Conservation (phyloP, 2,888 invertebrate species). For the Melikaiella ostensackeni region DNA sequence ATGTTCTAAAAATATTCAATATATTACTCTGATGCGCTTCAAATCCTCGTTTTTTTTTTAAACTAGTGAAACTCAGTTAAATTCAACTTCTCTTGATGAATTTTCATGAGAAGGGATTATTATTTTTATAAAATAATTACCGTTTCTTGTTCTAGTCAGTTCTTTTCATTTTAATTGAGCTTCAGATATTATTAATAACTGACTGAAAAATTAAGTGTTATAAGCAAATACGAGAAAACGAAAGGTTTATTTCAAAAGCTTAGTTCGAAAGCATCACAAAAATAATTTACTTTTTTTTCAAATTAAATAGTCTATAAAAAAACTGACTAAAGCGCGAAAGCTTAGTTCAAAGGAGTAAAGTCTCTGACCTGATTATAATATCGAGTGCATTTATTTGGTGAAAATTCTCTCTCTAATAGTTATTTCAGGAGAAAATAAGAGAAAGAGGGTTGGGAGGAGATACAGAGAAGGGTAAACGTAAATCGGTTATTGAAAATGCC, state of each 20-base stretch:
- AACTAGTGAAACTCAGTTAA: too few relatives aligned
- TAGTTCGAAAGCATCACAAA: background rate
- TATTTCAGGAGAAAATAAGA: background rate
- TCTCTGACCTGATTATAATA: background rate
- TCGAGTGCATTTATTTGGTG: background rate
- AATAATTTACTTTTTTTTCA: background rate
- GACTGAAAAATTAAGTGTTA: background rate
- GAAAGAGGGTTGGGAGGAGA: background rate
- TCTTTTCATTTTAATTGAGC: background rate
- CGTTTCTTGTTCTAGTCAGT: background rate
- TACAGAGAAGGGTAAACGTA: conserved; percentile 14
- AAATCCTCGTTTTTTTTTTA: too few relatives aligned
- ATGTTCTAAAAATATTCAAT: too few relatives aligned
- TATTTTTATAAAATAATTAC: background rate
- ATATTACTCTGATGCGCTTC: too few relatives aligned
- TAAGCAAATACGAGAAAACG: background rate
- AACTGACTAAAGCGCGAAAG: background rate
- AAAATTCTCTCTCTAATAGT: background rate
- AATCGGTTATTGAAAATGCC: conserved; percentile 27
- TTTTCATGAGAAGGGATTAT: too few relatives aligned
- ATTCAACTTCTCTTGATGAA: too few relatives aligned
- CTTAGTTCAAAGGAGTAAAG: background rate
- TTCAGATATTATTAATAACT: background rate
- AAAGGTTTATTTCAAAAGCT: background rate
- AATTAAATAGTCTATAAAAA: background rate